Base-by-base conservation (phyloP, 2,797 vertebrate genomes). In the Muscicapa comitata region DNA sequence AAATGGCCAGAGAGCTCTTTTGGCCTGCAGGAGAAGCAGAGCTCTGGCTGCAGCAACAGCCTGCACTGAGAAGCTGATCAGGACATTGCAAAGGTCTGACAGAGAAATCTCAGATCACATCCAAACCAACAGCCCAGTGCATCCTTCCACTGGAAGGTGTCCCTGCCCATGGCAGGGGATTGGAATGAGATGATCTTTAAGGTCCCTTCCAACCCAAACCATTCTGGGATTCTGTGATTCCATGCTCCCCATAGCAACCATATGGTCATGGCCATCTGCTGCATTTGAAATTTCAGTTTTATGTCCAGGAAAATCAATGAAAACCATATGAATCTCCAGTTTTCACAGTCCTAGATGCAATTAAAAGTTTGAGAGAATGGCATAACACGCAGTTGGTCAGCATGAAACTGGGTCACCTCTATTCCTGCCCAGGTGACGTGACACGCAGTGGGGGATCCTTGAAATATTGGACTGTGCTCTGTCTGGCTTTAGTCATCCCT, bases 1-100 rank as follows among this genome's bases (percentile, higher is more conserved):
- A n/a, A 55, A 5, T 0, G 10, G 3, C 10, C 40, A 38, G 11
- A 2, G 8, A 23, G 35, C 45, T 29, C 29, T 4, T 7, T 7
- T 6, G 10, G 58, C 73, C 58, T 28, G 57, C 7, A 9, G 58
- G 48, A 43, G 48, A 3, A 4, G 58, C 73, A 53, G 74, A 19
- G 59, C 58, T 33, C 37, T 9, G 73, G 9, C 58, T 33, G 37
- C 57, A 59, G 43, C n/a, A 29, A 2, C 20, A 38, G 57, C 45
- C 72, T 40, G 57, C 47, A 3, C 58, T 31, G 8, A 15, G 37
- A 3, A 26, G 50, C 11, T 42, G 21, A 6, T 8, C 15, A 17
- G 37, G 31, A 2, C 43, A 21, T 10, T 33, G 21, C 10, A 66
- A 33, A 74, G 48, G 7, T 6, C 13, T 35, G 25, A 4, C 13